phyloP scores from a whole-genome alignment of 2,797 vertebrate genomes.

The Sternarchorhynchus goeldii region DNA sequence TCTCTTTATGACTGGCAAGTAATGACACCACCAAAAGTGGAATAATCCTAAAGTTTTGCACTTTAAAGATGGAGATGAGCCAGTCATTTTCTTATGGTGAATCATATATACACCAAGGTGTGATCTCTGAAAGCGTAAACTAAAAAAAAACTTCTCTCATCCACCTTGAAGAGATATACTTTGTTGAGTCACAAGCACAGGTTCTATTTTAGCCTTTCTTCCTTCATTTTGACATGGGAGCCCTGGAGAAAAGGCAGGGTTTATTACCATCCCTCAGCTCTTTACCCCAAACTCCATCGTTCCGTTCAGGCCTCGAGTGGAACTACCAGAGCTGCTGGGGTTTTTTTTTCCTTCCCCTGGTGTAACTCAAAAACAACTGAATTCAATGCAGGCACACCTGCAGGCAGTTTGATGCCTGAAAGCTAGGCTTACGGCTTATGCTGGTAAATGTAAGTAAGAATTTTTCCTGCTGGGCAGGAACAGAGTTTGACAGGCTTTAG shows the following conservation, averaged over 20 bases:
- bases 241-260: background rate
- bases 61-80: no score
- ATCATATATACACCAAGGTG: background rate
- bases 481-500: background rate
- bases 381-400: background rate
- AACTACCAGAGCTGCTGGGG: background rate
- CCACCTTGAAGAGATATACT: no score
- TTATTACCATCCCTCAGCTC: no score
- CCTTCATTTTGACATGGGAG: no score
- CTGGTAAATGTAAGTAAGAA: background rate
- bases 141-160: no score
- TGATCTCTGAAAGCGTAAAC: background rate
- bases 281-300: background rate
- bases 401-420: background rate
- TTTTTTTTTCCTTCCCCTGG: no score
- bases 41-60: background rate
- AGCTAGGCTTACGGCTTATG: conserved; percentile 4
- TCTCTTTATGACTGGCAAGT: conserved; percentile 4
- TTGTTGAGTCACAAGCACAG: no score
- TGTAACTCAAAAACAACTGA: no score
- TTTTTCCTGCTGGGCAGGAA: conserved; percentile 7
- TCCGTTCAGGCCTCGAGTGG: background rate
- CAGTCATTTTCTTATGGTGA: background rate
- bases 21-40: conserved; percentile 9
- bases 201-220: no score